These are phyloP conservation scores for Planococcus citri DNA, from an alignment of 1,140 invertebrate species.

Conservation along the genomic window DNA sequence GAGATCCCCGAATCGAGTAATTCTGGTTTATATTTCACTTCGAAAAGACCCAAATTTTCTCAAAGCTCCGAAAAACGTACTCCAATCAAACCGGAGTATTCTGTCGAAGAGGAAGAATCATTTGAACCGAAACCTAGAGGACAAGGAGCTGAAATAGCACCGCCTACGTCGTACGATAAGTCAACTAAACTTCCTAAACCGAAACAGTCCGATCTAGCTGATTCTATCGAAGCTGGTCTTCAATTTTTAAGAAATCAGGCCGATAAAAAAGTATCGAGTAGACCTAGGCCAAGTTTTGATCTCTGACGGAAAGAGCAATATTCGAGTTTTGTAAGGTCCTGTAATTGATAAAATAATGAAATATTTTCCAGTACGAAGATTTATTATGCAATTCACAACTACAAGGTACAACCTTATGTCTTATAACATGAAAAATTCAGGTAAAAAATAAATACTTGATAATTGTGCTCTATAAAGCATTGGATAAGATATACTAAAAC, in stretches of 20 bases:
- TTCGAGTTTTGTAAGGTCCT: background rate
- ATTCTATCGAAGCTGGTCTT: background rate
- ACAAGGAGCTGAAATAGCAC: background rate
- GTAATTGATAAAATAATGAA: background rate
- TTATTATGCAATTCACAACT: background rate
- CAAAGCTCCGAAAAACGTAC: background rate
- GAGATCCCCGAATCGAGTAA: background rate
- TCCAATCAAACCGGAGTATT: background rate
- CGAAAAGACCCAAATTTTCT: background rate
- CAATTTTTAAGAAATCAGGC: background rate
- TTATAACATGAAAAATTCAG: conserved; percentile 2
- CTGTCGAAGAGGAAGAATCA: background rate
- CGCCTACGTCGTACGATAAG: background rate
- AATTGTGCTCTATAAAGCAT: background rate
- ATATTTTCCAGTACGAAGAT: background rate
- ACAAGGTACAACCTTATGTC: background rate
- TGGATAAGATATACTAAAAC: background rate
- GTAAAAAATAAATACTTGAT: background rate
- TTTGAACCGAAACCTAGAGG: background rate
- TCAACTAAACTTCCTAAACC: background rate
- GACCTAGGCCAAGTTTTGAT: background rate
- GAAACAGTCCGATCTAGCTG: background rate
- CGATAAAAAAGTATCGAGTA: background rate
- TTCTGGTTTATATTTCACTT: background rate
- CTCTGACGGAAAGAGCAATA: background rate